phyloP scores from a whole-genome alignment of 2,797 vertebrate genomes.

The Enteromius treurensis region DNA sequence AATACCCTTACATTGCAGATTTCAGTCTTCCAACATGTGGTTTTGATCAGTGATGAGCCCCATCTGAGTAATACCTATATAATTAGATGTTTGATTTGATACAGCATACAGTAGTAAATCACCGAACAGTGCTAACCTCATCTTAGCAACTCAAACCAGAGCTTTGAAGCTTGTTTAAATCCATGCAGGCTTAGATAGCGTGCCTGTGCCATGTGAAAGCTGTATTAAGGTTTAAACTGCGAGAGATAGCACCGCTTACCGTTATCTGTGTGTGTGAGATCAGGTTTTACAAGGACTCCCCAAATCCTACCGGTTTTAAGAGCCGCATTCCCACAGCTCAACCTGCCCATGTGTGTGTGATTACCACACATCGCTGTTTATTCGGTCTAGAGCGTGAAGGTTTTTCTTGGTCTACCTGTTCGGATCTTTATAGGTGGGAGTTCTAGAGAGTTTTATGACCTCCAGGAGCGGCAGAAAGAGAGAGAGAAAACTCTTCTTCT shows the following conservation, averaged over 20 bases:
- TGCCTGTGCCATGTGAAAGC: constrained; percentile 41
- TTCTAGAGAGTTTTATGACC: constrained; percentile 20
- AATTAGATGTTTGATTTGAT: constrained; percentile 33
- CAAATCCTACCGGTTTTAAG: constrained; percentile 42
- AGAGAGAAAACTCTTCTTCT: constrained; percentile 2
- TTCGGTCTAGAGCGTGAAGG: constrained; percentile 19
- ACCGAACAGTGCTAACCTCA: background rate
- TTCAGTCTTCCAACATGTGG: background rate
- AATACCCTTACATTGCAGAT: constrained; percentile 37
- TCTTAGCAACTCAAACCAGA: constrained; percentile 10
- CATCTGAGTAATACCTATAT: constrained; percentile 18
- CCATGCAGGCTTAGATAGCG: constrained; percentile 14
- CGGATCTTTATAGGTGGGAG: constrained; percentile 40
- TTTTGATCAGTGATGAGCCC: constrained; percentile 5
- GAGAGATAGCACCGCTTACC: constrained; percentile 34
- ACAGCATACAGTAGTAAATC: constrained; percentile 24
- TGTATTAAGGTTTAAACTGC: constrained; percentile 35
- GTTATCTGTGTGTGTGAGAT: constrained; percentile 53
- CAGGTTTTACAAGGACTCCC: constrained; percentile 44
- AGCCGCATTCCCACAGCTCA: constrained; percentile 33
- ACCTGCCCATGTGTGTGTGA: constrained; percentile 10
- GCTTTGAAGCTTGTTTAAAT: constrained; percentile 26
- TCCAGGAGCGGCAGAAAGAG: constrained; percentile 4
- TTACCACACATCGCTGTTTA: constrained; percentile 19
- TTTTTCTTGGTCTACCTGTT: constrained; percentile 20